Conservation (phyloP, 2,888 invertebrate genomes). For the Acrobasis consociella region DNA sequence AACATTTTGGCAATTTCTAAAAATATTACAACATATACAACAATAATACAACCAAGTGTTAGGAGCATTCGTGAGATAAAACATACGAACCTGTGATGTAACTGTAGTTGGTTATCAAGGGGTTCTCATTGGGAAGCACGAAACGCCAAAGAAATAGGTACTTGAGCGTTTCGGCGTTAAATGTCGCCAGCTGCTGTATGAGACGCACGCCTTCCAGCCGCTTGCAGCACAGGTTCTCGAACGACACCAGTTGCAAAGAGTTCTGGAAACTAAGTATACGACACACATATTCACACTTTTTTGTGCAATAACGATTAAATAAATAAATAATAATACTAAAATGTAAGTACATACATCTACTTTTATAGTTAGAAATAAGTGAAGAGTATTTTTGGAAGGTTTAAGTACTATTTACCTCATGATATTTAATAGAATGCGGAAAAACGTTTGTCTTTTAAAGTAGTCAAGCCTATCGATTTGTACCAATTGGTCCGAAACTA, state of each 20-base stretch:
- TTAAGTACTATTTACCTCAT: slow-evolving; percentile 51
- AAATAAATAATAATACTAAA: too few species aligned
- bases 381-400: neutral
- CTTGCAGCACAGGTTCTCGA: slow-evolving; percentile 66
- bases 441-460: slow-evolving; percentile 59
- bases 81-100: slow-evolving; percentile 60
- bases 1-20: too few species aligned
- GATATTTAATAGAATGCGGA: slow-evolving; percentile 53
- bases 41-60: too few species aligned
- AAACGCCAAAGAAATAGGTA: slow-evolving; percentile 74
- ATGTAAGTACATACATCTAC: neutral
- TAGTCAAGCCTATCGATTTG: slow-evolving; percentile 60
- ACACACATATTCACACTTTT: too few species aligned
- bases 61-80: too few species aligned
- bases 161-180: slow-evolving; percentile 61
- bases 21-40: too few species aligned
- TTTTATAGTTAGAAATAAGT: neutral
- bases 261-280: slow-evolving; percentile 72
- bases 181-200: slow-evolving; percentile 66
- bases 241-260: slow-evolving; percentile 62
- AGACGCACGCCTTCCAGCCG: slow-evolving; percentile 65
- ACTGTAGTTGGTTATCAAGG: slow-evolving; percentile 66
- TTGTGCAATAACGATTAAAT: too few species aligned
- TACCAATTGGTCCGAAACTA: slow-evolving; percentile 61
- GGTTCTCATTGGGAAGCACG: slow-evolving; percentile 68